Conservation (phyloP, 2,797 vertebrate genomes). For the Tragelaphus oryx region DNA sequence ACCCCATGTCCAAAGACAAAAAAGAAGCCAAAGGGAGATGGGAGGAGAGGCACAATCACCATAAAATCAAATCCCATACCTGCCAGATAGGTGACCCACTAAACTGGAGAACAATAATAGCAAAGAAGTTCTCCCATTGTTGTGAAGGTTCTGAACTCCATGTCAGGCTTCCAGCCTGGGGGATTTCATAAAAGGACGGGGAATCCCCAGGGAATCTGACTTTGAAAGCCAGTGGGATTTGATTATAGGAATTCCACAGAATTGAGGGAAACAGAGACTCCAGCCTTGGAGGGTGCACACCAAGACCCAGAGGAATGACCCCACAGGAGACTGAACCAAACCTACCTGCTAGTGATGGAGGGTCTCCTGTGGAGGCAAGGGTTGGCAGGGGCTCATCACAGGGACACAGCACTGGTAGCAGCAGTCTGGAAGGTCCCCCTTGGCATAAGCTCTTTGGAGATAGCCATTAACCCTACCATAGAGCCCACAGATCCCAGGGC, state of each 20-base stretch:
- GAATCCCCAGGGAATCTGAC: not conserved
- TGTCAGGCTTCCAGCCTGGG: not conserved
- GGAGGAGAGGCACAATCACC: not conserved
- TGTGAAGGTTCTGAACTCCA: not conserved
- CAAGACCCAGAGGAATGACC: not conserved
- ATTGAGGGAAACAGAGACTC: not conserved
- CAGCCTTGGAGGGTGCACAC: not conserved
- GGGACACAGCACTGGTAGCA: not conserved
- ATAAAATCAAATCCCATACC: not conserved
- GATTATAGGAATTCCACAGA: not conserved
- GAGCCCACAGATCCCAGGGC: not conserved
- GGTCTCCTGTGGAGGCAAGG: not conserved
- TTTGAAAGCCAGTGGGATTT: not conserved
- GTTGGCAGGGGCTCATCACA: not conserved
- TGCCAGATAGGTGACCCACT: not conserved
- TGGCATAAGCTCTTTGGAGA: not conserved
- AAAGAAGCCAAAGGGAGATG: not conserved
- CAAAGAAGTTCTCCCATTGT: not conserved
- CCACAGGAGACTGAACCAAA: not conserved
- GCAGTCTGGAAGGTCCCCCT: not conserved
- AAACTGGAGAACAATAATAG: not conserved
- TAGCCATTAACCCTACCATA: not conserved
- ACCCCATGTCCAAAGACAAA: not conserved
- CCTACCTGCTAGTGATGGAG: not conserved
- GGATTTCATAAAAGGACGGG: not conserved